A percentile compares a stretch with the other conserved stretches of the same genome.
These are phyloP conservation scores for Danio choprae DNA, from an alignment of 2,797 vertebrate genomes.

Conservation along the genomic window DNA sequence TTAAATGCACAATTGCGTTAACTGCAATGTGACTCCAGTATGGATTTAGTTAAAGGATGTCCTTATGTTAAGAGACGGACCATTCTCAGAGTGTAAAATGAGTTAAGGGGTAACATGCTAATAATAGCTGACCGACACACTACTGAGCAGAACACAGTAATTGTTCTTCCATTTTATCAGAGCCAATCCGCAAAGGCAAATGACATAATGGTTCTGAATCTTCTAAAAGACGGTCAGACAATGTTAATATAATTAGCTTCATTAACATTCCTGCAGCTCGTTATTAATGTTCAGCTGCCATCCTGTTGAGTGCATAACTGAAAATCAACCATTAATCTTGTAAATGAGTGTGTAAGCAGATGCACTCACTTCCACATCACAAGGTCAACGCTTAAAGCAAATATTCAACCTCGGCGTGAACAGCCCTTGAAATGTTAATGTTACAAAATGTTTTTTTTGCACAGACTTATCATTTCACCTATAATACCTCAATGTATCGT, in stretches of 20 bases:
- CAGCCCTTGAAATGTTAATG: too few species aligned
- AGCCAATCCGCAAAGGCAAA: not conserved
- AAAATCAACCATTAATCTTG: slow-evolving; percentile 46
- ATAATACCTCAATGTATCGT: not conserved
- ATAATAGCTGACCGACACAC: slow-evolving; percentile 24
- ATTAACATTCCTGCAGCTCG: slow-evolving; percentile 27
- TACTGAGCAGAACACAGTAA: not conserved
- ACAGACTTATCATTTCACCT: too few species aligned
- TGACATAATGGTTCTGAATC: slow-evolving; percentile 19
- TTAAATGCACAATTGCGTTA: slow-evolving; percentile 1
- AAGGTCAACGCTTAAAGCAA: slow-evolving; percentile 21
- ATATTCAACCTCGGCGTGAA: not conserved
- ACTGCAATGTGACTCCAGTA: slow-evolving; percentile 1
- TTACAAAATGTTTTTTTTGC: too few species aligned
- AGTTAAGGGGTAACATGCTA: slow-evolving; percentile 16
- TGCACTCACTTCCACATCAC: slow-evolving; percentile 13
- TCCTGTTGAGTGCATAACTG: not conserved
- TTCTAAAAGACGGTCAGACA: slow-evolving; percentile 32
- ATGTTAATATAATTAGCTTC: slow-evolving; percentile 41
- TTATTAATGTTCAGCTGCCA: slow-evolving; percentile 41
- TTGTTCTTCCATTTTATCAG: slow-evolving; percentile 9
- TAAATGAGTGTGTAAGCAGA: slow-evolving; percentile 31
- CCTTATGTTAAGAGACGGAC: slow-evolving; percentile 33
- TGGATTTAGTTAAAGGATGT: not conserved
- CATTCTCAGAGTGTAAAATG: slow-evolving; percentile 8